Evolutionary conservation across 1,140 invertebrate species (phyloP), one percentile per base, ranked within the genome.

Genomic region (Leptopilina clavipes): DNA sequence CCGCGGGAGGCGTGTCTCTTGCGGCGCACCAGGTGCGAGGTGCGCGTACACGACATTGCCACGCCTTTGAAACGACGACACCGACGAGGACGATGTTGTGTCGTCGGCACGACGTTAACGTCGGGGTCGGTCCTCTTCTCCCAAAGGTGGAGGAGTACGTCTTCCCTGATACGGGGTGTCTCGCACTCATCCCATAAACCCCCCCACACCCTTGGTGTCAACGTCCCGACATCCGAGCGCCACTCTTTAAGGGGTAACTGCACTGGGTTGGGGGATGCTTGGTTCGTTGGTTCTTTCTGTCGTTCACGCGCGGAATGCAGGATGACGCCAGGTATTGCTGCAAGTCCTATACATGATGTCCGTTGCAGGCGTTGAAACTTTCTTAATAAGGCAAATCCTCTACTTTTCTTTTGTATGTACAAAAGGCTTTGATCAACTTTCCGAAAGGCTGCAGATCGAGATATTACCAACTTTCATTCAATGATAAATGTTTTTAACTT

Each of bases 11-110:
- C 89, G 89, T 89, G 89, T 89, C 89, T 86, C 85, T 84, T 82
- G 82, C 83, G 81, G 86, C 85, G 84, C 84, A 86, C 83, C 89
- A 89, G 89, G 89, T 90, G 88, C 85, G 85, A 89, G 89, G 89
- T 90, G 89, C 87, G 89, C 88, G 87, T 80, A 85, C 86, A 85
- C 85, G 84, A 86, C 82, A 81, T 84, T 83, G 87, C 89, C 87
- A 88, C 89, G 88, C 88, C 89, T 90, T 89, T 89, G 81, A 40
- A 81, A 78, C 81, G 78, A 82, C 74, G 74, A 77, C 77, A 76
- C 65, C 78, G 59, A 59, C 73, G 71, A 54, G 75, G 79, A 79
- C 19, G 73, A 73, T 76, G 76, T 78, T 74, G 76, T 48, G 79
- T 75, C 76, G 81, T 72, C 74, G 76, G 48, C 73, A 81, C 76